Percentiles rank a stretch among this genome's conserved stretches.
Evolutionary conservation across 2,888 invertebrate genomes (phyloP).

Genomic region (Tanaodytes sp.): DNA sequence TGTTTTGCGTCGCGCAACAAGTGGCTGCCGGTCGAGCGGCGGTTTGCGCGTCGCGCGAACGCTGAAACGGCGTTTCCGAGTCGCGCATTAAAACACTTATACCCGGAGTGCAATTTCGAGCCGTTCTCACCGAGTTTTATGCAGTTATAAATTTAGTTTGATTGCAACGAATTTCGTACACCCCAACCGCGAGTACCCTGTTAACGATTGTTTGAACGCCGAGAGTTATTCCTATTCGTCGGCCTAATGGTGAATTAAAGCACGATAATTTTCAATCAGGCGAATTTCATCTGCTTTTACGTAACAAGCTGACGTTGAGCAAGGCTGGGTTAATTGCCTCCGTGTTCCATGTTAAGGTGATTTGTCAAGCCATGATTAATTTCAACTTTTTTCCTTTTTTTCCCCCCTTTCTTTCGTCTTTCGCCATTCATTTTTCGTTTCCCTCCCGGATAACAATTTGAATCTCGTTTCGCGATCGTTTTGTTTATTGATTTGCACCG

Average conservation of each 20-base stretch:
- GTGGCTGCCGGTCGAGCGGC: conserved; percentile 22
- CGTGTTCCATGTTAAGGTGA: conserved; percentile 15
- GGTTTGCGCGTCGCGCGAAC: conserved; percentile 16
- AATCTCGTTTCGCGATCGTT: too few relatives aligned
- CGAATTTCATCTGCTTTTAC: conserved; percentile 37
- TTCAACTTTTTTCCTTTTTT: conserved; percentile 13
- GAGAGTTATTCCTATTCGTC: conserved; percentile 17
- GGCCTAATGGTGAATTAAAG: conserved; percentile 30
- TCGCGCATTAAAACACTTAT: conserved; percentile 31
- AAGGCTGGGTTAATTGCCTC: conserved; percentile 28
- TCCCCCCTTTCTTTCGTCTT: too few relatives aligned
- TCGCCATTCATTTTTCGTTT: too few relatives aligned
- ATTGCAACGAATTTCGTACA: conserved; percentile 33
- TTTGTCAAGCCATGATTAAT: conserved; percentile 37
- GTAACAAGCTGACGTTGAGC: conserved; percentile 30
- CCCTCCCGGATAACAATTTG: too few relatives aligned
- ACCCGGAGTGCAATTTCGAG: conserved; percentile 24
- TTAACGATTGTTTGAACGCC: conserved; percentile 34
- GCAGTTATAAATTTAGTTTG: conserved; percentile 33
- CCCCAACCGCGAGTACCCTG: conserved; percentile 17
- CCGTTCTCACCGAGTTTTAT: conserved; percentile 33
- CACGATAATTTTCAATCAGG: conserved; percentile 43
- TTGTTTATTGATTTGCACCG: too few relatives aligned
- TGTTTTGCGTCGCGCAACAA: too few relatives aligned
- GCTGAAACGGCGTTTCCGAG: conserved; percentile 28